Evolutionary conservation across 1,140 invertebrate species (phyloP), one percentile per base, ranked within the genome.

Genomic region (Spodoptera frugiperda): DNA sequence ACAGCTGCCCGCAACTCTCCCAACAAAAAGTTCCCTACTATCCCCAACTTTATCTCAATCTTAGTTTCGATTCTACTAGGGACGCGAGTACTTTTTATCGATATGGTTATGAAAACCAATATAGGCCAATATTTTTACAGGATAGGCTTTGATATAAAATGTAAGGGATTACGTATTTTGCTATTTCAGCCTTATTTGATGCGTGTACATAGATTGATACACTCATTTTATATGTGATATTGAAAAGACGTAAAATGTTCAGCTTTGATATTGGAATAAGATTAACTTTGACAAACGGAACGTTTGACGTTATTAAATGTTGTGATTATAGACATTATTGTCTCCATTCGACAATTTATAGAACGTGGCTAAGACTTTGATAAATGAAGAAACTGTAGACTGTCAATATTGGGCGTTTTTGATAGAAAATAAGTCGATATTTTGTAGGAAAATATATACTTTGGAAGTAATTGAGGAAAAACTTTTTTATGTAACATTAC

Each of bases 41-140:
- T 83, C 87, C 85, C 80, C 80, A 91, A 92, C 89, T 91, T 91
- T 92, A 91, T 91, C 91, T 91, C 88, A 89, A 89, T 91, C 86
- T 91, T 88, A 92, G 84, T 91, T 92, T 90, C 85, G 82, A 87
- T 87, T 88, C 84, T 77, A 70, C 76, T 85, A 82, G 76, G 70
- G 84, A 86, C 86, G 84, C 81, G 84, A 87, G 85, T 88, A 87
- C 84, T 89, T 92, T 90, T 89, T 90, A 87, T 88, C 88, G 84
- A 84, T 86, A 83, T 81, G 54, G 70, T 82, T 78, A 67, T 78
- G 78, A 78, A 80, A 83, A 82, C 76, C 77, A 80, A 82, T 84
- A 82, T 78, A 72, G 76, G 75, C 67, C 79, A 81, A 78, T 80
- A 78, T 76, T 67, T 65, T 70, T 78, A 73, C 48, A 67, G 53